Evolutionary conservation across 2,113 vertebrate species (phyloP), one percentile per base, ranked within the genome.

Genomic region (Antennarius striatus): DNA sequence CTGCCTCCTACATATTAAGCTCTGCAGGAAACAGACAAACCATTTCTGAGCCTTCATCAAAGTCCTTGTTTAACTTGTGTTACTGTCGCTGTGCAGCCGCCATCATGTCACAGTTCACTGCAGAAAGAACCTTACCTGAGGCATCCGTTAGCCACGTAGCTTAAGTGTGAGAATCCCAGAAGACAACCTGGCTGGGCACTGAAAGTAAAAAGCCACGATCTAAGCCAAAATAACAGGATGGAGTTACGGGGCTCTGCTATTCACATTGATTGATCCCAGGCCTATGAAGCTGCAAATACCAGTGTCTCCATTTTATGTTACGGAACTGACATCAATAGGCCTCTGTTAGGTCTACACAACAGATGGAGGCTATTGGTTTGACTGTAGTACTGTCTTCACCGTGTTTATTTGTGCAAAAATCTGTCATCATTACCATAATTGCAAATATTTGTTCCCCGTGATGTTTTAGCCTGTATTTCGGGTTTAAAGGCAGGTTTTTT

Each of bases 221-320:
- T 69, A 72, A 75, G 51, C 57, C 10, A 46, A 73, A 81, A 77
- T 75, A 81, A 56, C 77, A 84, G 70, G 56, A 75, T 88, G 39
- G 87, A 88, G 90, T 90, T 87, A 81, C 82, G 17, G 28, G 32
- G 73, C 82, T 85, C 84, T 81, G 84, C 90, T 81, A 71, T 90
- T 77, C 83, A 80, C 58, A 83, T 75, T 69, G 86, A 91, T 88
- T 89, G 86, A 91, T 91, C 80, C 52, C 15, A 47, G 81, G 79
- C 81, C 65, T 28, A 60, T 72, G 79, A 86, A 83, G 84, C 86
- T 88, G 84, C 67, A 76, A 77, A 83, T 79, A 82, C 59, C 85
- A 86, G 67, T 62, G 84, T 77, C 75, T 83, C 75, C 48, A 29
- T 80, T 83, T 85, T 60, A 8, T 42, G 64, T 52, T 63, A 57